Percentiles rank a stretch among this genome's conserved stretches.
These are phyloP conservation scores for Nothocercus julius DNA, from an alignment of 2,113 vertebrate genomes.

Conservation along the genomic window DNA sequence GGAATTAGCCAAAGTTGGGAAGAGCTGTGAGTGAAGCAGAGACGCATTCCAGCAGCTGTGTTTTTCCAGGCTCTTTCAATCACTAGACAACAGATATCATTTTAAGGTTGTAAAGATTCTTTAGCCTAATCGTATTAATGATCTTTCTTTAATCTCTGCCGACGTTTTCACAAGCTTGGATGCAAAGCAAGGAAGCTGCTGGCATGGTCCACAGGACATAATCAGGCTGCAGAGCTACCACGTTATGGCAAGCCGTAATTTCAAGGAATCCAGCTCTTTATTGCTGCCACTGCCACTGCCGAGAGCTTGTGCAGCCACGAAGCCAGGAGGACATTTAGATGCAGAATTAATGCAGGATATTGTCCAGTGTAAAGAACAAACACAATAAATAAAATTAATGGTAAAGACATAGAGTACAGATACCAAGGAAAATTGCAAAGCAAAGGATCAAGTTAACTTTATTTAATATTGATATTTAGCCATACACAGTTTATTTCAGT, in stretches of 20 bases:
- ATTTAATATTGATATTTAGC: background rate
- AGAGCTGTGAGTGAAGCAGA: background rate
- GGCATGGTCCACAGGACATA: background rate
- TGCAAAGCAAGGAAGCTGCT: background rate
- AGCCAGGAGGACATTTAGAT: fast-evolving
- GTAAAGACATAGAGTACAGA: background rate
- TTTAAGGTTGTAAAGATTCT: background rate
- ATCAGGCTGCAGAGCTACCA: background rate
- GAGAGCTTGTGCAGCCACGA: background rate
- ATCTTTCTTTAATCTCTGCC: background rate
- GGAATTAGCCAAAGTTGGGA: background rate
- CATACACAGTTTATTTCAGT: background rate
- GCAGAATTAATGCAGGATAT: background rate
- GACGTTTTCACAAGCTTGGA: background rate
- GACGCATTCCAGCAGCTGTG: background rate
- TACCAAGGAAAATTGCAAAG: background rate
- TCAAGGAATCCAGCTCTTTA: background rate
- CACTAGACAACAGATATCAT: background rate
- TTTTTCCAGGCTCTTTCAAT: background rate
- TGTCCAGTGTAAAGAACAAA: background rate
- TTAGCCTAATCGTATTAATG: background rate
- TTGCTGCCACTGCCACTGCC: background rate
- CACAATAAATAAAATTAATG: background rate
- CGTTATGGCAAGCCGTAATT: background rate
- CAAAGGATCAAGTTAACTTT: background rate